These are phyloP conservation scores for Hassar affinis DNA, from an alignment of 2,113 vertebrate species.

Conservation along the genomic window DNA sequence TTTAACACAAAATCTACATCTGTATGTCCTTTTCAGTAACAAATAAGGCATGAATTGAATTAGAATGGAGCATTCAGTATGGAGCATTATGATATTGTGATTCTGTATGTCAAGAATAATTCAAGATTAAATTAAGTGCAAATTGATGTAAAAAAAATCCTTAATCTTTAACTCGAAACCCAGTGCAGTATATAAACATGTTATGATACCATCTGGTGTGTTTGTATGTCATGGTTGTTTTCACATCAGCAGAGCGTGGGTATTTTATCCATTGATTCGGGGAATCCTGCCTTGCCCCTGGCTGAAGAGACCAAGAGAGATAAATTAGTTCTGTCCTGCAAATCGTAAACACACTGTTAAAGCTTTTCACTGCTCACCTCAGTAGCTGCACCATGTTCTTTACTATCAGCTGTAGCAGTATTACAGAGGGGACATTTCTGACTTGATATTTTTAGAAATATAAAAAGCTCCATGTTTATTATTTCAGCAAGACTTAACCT, in stretches of 20 bases:
- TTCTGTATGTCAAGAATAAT: background rate
- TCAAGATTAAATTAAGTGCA: background rate
- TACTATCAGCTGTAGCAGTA: background rate
- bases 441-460: background rate
- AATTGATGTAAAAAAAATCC: background rate
- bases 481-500: background rate
- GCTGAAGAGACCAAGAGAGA: conserved; percentile 13
- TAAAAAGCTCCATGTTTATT: background rate
- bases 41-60: background rate
- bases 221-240: conserved; percentile 2
- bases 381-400: background rate
- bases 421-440: background rate
- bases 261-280: conserved; percentile 15
- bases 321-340: background rate
- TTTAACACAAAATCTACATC: background rate
- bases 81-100: background rate
- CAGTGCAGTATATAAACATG: background rate
- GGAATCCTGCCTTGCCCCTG: conserved; percentile 27
- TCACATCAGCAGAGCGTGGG: background rate
- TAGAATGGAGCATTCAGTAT: background rate
- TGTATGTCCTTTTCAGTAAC: background rate
- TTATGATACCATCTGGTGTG: background rate
- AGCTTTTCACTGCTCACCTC: background rate
- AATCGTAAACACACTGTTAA: conserved; percentile 22
- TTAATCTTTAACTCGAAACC: background rate